Percentiles rank a stretch among this genome's conserved stretches.
Evolutionary conservation across 2,113 vertebrate species (phyloP).

Genomic region (Athene cunicularia): DNA sequence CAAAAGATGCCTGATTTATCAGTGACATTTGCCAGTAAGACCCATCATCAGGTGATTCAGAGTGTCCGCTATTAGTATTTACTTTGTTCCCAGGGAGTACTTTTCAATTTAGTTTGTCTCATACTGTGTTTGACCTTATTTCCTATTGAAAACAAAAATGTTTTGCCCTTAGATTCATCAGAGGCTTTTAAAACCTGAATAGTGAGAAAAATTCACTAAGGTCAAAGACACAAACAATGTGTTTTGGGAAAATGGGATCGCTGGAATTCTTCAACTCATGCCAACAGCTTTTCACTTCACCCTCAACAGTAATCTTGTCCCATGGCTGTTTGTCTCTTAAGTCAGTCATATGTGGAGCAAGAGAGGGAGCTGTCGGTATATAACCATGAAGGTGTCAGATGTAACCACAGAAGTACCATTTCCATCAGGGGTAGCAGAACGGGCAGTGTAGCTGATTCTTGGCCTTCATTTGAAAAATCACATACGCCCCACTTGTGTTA

Average conservation of each 20-base stretch:
- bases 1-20: constrained; percentile 56
- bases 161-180: constrained; percentile 44
- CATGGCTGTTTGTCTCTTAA: background rate
- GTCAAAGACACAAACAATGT: constrained; percentile 37
- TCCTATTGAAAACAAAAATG: constrained; percentile 26
- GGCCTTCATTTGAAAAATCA: background rate
- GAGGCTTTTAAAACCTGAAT: constrained; percentile 44
- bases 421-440: background rate
- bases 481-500: background rate
- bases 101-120: constrained; percentile 16
- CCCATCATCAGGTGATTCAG: constrained; percentile 21
- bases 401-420: background rate
- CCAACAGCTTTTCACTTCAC: background rate
- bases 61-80: constrained; percentile 5
- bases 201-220: constrained; percentile 22
- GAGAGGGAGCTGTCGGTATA: background rate
- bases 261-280: background rate
- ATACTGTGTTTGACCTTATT: constrained; percentile 7
- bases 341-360: background rate
- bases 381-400: background rate
- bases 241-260: constrained; percentile 10
- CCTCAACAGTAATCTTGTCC: background rate
- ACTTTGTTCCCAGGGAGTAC: background rate
- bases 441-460: background rate
- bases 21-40: constrained; percentile 41